These are phyloP conservation scores for Metellina segmentata DNA, from an alignment of 2,888 invertebrate genomes.

Conservation along the genomic window DNA sequence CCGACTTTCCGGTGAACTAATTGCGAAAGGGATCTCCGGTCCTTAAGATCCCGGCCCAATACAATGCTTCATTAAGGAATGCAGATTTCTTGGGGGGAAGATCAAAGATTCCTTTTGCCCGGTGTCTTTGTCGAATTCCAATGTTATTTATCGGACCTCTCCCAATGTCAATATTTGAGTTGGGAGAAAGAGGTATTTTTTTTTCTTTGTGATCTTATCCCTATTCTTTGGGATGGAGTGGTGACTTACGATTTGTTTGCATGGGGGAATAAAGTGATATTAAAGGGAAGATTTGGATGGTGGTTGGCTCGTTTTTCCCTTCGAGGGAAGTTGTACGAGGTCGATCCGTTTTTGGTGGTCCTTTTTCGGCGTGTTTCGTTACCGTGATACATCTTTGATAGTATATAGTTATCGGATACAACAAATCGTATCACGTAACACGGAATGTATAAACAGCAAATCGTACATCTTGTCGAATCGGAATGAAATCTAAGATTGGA, in stretches of 20 bases:
- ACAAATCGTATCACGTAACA: no score
- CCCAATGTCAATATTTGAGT: slow-evolving; percentile 43
- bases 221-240: background rate
- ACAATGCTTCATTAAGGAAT: slow-evolving; percentile 49
- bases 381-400: no score
- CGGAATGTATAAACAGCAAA: no score
- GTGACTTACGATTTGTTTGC: background rate
- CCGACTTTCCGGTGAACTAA: slow-evolving; percentile 8
- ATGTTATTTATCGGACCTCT: background rate
- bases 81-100: slow-evolving; percentile 27
- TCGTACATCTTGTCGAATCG: no score
- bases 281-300: background rate
- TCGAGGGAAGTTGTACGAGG: no score
- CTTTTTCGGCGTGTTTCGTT: no score
- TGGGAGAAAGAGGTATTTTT: background rate
- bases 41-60: background rate
- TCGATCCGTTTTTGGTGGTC: no score
- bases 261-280: background rate
- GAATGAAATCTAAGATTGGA: no score
- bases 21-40: background rate
- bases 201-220: background rate
- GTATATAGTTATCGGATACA: no score
- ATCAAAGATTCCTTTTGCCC: slow-evolving; percentile 11
- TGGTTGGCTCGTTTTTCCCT: background rate
- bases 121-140: slow-evolving; percentile 13